phyloP scores from a whole-genome alignment of 2,888 invertebrate genomes.

The Papilio protenor region DNA sequence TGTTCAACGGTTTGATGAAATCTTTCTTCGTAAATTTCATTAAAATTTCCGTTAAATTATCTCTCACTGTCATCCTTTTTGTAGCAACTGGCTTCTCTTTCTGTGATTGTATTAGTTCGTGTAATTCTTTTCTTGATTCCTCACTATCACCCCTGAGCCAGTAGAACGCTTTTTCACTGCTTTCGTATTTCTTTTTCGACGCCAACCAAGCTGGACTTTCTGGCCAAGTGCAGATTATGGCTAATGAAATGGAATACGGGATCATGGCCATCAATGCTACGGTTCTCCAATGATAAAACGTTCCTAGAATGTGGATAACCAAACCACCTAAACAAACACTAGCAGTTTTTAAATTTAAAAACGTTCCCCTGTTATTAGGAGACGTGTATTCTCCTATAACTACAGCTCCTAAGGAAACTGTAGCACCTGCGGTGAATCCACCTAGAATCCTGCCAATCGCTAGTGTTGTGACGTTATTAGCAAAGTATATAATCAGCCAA shows the following conservation, averaged over 20 bases:
- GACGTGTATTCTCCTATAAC: conserved; percentile 67
- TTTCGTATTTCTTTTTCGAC: conserved; percentile 72
- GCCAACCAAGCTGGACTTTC: conserved; percentile 87
- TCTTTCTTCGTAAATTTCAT: conserved; percentile 62
- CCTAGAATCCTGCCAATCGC: conserved; percentile 58
- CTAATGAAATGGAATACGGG: conserved; percentile 55
- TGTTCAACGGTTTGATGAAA: conserved; percentile 63
- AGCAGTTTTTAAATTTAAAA: conserved; percentile 65
- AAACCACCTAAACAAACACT: conserved; percentile 60
- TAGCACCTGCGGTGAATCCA: conserved; percentile 59
- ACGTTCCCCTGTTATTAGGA: conserved; percentile 66
- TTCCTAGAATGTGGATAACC: conserved; percentile 57
- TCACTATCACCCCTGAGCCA: conserved; percentile 75
- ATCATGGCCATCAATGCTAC: conserved; percentile 56
- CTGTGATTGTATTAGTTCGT: conserved; percentile 59
- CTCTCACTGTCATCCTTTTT: conserved; percentile 40
- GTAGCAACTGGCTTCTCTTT: conserved; percentile 49
- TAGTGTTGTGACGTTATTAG: conserved; percentile 53
- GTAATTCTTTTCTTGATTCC: conserved; percentile 54
- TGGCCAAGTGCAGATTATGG: conserved; percentile 74
- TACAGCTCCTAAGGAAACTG: conserved; percentile 60
- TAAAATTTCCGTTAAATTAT: conserved; percentile 49
- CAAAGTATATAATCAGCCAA: conserved; percentile 60
- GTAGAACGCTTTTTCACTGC: conserved; percentile 78
- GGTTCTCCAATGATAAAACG: conserved; percentile 59